Evolutionary conservation across 2,888 invertebrate species (phyloP).

Genomic region (Brenthis ino): DNA sequence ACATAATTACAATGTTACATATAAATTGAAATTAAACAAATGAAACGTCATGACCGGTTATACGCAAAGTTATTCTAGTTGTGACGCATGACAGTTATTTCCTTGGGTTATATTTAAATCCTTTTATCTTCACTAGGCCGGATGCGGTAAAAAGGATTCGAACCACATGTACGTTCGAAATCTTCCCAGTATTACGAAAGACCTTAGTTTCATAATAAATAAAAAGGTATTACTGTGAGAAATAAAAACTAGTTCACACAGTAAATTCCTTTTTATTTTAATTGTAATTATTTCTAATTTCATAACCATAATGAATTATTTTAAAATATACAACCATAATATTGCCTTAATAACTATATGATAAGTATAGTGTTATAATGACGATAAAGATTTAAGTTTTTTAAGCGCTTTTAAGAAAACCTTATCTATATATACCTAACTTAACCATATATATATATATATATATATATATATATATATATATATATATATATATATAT

Average conservation of each 20-base stretch:
- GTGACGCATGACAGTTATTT: slow-evolving; percentile 43
- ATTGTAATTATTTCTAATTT: too few relatives aligned
- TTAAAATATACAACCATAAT: too few relatives aligned
- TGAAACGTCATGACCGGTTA: slow-evolving; percentile 28
- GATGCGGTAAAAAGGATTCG: slow-evolving; percentile 35
- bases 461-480: too few relatives aligned
- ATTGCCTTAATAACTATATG: too few relatives aligned
- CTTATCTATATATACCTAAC: too few relatives aligned
- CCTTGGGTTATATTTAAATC: slow-evolving; percentile 67
- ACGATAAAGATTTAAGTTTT: neutral
- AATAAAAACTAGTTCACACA: neutral
- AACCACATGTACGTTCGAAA: slow-evolving; percentile 20
- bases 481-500: too few relatives aligned
- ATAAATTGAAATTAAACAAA: slow-evolving; percentile 16
- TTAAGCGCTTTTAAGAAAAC: too few relatives aligned
- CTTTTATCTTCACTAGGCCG: slow-evolving; percentile 56
- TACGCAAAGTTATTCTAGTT: neutral
- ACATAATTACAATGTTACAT: too few relatives aligned
- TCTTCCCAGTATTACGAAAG: neutral
- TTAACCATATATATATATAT: too few relatives aligned
- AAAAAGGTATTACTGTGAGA: neutral
- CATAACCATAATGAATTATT: too few relatives aligned
- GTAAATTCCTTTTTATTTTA: neutral
- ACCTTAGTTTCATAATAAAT: neutral
- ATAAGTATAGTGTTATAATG: too few relatives aligned